These are phyloP conservation scores for Macropus fuliginosus DNA, from an alignment of 2,797 vertebrate species.

Conservation along the genomic window DNA sequence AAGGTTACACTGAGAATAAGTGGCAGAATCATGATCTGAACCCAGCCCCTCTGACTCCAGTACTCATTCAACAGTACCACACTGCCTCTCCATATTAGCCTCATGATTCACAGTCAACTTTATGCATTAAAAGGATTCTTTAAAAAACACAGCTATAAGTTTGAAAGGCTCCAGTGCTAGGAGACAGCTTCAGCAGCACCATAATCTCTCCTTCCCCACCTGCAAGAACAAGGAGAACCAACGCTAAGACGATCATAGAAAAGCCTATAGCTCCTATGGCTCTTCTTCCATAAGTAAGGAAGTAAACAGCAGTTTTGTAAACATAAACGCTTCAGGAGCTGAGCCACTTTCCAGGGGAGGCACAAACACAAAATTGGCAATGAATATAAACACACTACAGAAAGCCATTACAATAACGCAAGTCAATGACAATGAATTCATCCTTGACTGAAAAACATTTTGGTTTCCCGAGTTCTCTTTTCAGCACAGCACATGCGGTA, in stretches of 20 bases:
- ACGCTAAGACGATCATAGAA: neutral
- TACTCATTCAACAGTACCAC: neutral
- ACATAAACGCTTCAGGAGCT: neutral
- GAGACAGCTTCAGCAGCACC: neutral
- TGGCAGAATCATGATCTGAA: neutral
- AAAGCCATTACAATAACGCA: neutral
- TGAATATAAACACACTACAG: neutral
- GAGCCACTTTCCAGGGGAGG: neutral
- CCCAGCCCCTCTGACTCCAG: neutral
- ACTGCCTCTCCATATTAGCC: neutral
- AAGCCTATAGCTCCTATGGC: neutral
- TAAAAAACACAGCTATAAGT: neutral
- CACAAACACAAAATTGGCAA: neutral
- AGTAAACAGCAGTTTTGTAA: neutral
- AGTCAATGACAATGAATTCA: conserved; percentile 31
- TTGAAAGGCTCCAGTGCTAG: neutral
- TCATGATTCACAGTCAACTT: neutral
- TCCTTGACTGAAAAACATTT: neutral
- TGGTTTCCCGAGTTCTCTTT: neutral
- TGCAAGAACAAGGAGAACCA: neutral
- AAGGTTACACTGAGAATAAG: neutral
- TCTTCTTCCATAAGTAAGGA: neutral
- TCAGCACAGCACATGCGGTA: neutral
- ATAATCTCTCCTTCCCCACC: neutral
- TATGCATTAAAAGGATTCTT: neutral